Evolutionary conservation across 2,888 invertebrate species (phyloP), one percentile per base, ranked within the genome.

Genomic region (Gortyna flavago): DNA sequence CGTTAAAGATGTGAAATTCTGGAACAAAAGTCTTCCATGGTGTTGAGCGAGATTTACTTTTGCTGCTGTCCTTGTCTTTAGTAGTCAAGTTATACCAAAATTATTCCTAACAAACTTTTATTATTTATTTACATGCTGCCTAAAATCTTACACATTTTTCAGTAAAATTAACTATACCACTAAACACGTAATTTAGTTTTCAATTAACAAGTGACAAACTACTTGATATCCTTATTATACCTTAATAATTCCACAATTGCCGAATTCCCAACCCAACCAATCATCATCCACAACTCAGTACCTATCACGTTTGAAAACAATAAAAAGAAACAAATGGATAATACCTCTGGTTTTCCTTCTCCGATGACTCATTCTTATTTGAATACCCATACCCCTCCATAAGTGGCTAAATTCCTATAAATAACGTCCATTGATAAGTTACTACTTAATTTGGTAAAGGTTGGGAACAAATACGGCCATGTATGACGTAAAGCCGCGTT

Each of bases 281-380:
- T 54, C 9, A 29, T 70, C 35, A 66, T 54, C 7, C 7, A 67
- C 11, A 11, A 29, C 29, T 57, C 32, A 57, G 38, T 66, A n/a
- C n/a, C n/a, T n/a, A 65, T 54, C 73, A 74, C 21, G 13, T 25
- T 71, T 41, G 2, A 2, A 54, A 71, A 51, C 18, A 54, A 38
- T 18, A 6, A 69, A 70, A 21, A 25, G 7, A 32, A 65, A 84
- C 70, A 74, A 65, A 44, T 64, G 38, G 44, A 44, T 54, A 68
- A 48, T 41, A 35, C 68, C 54, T 41, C 5, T 18, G 57, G 32
- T 71, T 81, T 72, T 81, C 75, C 81, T 72, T 48, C 29, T 67
- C 13, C 9, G 29, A 18, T 85, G 85, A 82, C 35, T 81, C 75
- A 81, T 67, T 25, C 35, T 32, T 41, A 57, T 71, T 81, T 18